Conservation (phyloP, 2,888 invertebrate species). For the Ennomos quercinarius region DNA sequence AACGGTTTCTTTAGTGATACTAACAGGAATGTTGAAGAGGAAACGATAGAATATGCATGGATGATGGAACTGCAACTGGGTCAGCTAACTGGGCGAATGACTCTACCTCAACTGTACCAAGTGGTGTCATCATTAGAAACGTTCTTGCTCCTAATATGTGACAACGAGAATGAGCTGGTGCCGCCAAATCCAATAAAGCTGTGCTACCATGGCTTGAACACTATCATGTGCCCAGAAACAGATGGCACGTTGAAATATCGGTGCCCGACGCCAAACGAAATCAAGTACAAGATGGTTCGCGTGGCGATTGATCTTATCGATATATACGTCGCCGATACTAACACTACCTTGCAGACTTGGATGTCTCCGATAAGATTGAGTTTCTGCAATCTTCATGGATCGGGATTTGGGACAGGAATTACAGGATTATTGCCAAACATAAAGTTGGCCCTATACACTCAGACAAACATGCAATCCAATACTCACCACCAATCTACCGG, state of each 20-base stretch:
- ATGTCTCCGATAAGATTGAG: constrained; percentile 95
- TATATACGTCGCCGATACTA: constrained; percentile 95
- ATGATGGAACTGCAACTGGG: constrained; percentile 97
- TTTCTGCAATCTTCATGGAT: constrained; percentile 97
- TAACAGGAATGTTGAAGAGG: constrained; percentile 95
- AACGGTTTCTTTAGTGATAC: constrained; percentile 98
- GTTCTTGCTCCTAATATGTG: constrained; percentile 92
- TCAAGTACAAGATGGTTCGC: constrained; percentile 97
- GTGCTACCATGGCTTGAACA: constrained; percentile 92
- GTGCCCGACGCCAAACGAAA: constrained; percentile 92
- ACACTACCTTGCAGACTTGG: constrained; percentile 95
- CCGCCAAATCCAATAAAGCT: constrained; percentile 92
- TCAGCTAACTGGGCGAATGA: constrained; percentile 95
- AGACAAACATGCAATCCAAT: constrained; percentile 86
- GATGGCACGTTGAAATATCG: constrained; percentile 89
- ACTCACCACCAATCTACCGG: constrained; percentile 84
- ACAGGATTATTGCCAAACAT: constrained; percentile 94
- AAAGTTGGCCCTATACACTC: constrained; percentile 86
- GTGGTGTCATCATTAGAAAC: constrained; percentile 95
- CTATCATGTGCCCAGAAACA: constrained; percentile 88
- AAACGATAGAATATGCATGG: constrained; percentile 99
- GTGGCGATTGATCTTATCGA: constrained; percentile 95
- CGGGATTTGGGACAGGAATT: constrained; percentile 94
- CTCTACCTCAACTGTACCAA: constrained; percentile 95
- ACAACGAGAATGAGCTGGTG: constrained; percentile 95